These are phyloP conservation scores for Allobates femoralis DNA, from an alignment of 2,797 vertebrate species.

Conservation along the genomic window DNA sequence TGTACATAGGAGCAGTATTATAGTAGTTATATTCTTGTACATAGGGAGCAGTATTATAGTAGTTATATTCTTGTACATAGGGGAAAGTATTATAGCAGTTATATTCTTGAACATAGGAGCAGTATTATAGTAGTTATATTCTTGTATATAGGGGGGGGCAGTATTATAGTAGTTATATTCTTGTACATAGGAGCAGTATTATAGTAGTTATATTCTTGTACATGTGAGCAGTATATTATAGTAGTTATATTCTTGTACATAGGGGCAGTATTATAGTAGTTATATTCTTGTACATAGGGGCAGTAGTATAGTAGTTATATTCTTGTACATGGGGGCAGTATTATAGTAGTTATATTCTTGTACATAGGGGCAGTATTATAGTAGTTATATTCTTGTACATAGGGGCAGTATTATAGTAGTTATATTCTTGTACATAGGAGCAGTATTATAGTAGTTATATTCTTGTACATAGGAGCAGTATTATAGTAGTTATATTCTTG, in stretches of 20 bases:
- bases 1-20: no score
- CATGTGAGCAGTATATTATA: no score
- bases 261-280: conserved; percentile 7
- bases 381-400: no score
- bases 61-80: conserved; percentile 7
- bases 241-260: not conserved
- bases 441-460: not conserved
- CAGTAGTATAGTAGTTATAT: not conserved
- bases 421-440: no score
- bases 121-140: conserved; percentile 1
- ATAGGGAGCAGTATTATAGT: conserved; percentile 17
- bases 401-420: not conserved
- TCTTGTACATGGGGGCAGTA: not conserved
- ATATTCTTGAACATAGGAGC: not conserved
- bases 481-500: not conserved
- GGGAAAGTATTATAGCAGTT: no score
- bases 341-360: not conserved
- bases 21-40: no score
- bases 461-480: no score
- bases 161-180: not conserved
- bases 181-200: not conserved
- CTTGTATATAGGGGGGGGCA: conserved; percentile 1
- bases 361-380: no score
- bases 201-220: not conserved
- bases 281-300: not conserved